Evolutionary conservation across 35 echinoderm and acorn worm species (phyloP).

Genomic region (Lytechinus pictus): DNA sequence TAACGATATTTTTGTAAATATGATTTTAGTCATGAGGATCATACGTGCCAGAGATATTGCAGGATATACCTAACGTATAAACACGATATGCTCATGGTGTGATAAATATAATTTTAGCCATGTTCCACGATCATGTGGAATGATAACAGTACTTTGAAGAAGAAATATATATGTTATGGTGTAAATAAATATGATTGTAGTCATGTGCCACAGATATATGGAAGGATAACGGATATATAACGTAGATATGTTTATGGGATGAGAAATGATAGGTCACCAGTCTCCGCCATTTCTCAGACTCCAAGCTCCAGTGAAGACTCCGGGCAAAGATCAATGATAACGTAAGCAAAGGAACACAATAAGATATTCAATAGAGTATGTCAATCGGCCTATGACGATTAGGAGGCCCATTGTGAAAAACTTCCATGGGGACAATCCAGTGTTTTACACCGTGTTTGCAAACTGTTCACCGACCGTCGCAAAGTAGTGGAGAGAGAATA

Average conservation of each 20-base stretch:
- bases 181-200: background rate
- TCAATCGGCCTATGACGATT: constrained; percentile 10
- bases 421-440: constrained; percentile 33
- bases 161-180: background rate
- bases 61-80: too few species aligned
- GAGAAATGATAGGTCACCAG: constrained; percentile 12
- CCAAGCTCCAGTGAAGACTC: background rate
- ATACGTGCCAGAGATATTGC: too few species aligned
- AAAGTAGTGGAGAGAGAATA: background rate
- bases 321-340: constrained; percentile 38
- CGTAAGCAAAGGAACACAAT: background rate
- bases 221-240: background rate
- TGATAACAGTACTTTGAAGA: too few species aligned
- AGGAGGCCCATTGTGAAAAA: constrained; percentile 6
- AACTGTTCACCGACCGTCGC: background rate
- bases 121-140: background rate
- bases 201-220: too few species aligned
- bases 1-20: too few species aligned
- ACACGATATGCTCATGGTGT: background rate
- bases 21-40: too few species aligned
- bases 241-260: background rate
- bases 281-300: background rate
- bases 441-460: background rate
- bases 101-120: background rate
- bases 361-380: background rate